These are phyloP conservation scores for Protobothrops flavoviridis DNA, from an alignment of 2,113 vertebrate species.

Conservation along the genomic window DNA sequence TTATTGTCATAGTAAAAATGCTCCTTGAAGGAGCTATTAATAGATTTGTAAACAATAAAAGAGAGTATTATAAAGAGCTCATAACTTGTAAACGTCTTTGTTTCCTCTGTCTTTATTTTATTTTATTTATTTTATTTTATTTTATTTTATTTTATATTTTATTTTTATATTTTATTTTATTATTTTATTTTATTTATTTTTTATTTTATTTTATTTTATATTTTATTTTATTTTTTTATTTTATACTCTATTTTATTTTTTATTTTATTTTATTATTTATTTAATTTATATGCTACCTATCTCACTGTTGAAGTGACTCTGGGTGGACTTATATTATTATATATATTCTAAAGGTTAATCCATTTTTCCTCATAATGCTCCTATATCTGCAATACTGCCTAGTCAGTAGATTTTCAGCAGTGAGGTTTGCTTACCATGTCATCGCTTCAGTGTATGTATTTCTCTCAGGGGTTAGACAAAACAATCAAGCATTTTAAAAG, in stretches of 20 bases:
- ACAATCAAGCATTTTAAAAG: not conserved
- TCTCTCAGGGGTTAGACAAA: not conserved
- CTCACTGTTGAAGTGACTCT: too few species aligned
- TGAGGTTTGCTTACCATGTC: not conserved
- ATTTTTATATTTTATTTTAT: too few species aligned
- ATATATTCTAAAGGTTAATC: not conserved
- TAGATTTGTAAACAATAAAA: not conserved
- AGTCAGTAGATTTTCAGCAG: not conserved
- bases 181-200: not conserved
- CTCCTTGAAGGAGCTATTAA: not conserved
- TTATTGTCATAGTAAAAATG: not conserved
- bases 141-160: too few species aligned
- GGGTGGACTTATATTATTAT: too few species aligned
- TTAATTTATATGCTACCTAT: too few species aligned
- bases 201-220: too few species aligned
- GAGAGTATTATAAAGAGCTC: not conserved
- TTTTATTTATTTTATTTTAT: too few species aligned
- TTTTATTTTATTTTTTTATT: too few species aligned
- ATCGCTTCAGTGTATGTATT: not conserved
- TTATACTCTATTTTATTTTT: too few species aligned
- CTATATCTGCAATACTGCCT: not conserved
- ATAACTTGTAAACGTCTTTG: not conserved
- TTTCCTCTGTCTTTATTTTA: not conserved
- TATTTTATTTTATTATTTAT: too few species aligned
- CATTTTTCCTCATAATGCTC: not conserved